Conservation (phyloP, 2,113 vertebrate species). For the Odocoileus hemionus region DNA sequence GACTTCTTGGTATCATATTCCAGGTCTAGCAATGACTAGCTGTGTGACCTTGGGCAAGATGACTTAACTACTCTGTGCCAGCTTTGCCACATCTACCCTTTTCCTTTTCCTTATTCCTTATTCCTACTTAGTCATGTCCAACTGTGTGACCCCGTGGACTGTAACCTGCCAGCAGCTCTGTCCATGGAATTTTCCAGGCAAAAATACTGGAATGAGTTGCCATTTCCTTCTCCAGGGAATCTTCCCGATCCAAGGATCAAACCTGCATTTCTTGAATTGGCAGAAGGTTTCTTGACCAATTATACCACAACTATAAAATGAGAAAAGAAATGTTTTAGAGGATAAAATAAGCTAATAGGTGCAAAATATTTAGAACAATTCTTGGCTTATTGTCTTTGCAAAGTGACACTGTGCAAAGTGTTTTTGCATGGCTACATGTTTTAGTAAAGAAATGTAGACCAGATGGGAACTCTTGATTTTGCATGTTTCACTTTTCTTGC, state of each 20-base stretch:
- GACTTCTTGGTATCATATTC: not conserved
- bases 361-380: not conserved
- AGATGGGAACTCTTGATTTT: not conserved
- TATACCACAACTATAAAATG: not conserved
- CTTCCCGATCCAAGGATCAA: not conserved
- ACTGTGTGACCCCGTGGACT: not conserved
- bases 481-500: not conserved
- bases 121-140: not conserved
- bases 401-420: not conserved
- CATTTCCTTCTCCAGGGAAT: not conserved
- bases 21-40: not conserved
- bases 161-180: not conserved
- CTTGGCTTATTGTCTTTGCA: not conserved
- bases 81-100: not conserved
- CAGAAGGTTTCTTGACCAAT: not conserved
- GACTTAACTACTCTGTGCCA: not conserved
- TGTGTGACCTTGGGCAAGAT: not conserved
- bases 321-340: not conserved
- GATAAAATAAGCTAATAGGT: not conserved
- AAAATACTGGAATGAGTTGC: not conserved
- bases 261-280: not conserved
- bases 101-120: not conserved
- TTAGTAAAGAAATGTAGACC: not conserved
- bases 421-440: not conserved
- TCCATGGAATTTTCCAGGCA: not conserved